Evolutionary conservation across 2,888 invertebrate species (phyloP).

Genomic region (Linyphia triangularis): DNA sequence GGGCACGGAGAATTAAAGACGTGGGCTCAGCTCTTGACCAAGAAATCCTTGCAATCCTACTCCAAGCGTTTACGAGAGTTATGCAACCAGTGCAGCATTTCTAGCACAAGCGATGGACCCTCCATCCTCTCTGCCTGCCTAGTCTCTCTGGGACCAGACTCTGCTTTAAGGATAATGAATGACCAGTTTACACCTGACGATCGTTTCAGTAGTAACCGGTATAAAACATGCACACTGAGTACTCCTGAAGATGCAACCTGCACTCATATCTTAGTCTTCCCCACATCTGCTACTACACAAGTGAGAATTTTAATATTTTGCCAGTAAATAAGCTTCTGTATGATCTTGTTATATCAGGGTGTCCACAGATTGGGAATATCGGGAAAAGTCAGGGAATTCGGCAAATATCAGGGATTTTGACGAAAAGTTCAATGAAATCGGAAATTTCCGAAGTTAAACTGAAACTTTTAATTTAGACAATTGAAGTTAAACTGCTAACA

Average conservation of each 20-base stretch:
- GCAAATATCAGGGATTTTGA: too few relatives aligned
- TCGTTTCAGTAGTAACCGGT: slow-evolving; percentile 89
- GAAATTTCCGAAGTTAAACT: too few relatives aligned
- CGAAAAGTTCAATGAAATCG: too few relatives aligned
- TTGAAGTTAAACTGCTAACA: too few relatives aligned
- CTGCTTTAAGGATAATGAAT: slow-evolving; percentile 92
- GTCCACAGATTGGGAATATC: too few relatives aligned
- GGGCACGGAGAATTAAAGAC: slow-evolving; percentile 99
- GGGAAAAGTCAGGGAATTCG: too few relatives aligned
- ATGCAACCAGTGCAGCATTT: slow-evolving; percentile 91
- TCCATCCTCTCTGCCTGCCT: slow-evolving; percentile 98
- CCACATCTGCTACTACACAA: slow-evolving; percentile 96
- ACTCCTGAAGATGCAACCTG: slow-evolving; percentile 98
- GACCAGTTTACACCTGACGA: slow-evolving; percentile 96
- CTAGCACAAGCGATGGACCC: slow-evolving; percentile 90
- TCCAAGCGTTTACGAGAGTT: slow-evolving; percentile 93
- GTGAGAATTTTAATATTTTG: slow-evolving; percentile 80
- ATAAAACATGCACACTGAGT: slow-evolving; percentile 88
- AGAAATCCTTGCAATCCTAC: slow-evolving; percentile 92
- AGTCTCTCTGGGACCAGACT: slow-evolving; percentile 95
- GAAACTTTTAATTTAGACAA: too few relatives aligned
- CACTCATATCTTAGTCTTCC: slow-evolving; percentile 99
- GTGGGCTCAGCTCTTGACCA: slow-evolving; percentile 95
- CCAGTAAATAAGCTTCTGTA: too few relatives aligned
- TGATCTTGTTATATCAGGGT: too few relatives aligned